Conservation (phyloP, 2,113 vertebrate species). For the Sprattus sprattus region DNA sequence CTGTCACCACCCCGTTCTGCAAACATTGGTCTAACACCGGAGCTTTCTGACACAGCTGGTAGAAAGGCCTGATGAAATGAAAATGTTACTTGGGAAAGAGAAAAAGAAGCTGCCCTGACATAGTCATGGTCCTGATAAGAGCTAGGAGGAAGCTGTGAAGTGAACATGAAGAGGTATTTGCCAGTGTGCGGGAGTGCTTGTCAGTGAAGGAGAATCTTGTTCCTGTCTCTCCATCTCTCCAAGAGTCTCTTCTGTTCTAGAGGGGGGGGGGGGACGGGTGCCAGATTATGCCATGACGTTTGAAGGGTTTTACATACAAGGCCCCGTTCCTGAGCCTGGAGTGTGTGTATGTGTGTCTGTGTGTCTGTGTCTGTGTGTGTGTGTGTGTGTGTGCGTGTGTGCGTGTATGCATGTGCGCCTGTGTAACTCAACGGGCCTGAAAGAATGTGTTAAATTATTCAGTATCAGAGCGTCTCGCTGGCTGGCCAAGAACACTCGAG, state of each 20-base stretch:
- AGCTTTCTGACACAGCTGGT: neutral
- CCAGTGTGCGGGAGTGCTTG: neutral
- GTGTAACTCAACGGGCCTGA: constrained; percentile 6
- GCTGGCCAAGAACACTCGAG: neutral
- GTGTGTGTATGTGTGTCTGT: neutral
- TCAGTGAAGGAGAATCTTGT: neutral
- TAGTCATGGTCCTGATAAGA: neutral
- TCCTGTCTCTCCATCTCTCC: neutral
- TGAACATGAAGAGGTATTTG: neutral
- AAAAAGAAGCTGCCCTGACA: neutral
- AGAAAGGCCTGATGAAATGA: neutral
- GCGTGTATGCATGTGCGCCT: constrained; percentile 12
- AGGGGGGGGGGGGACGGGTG: too few relatives aligned
- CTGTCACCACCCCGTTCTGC: neutral
- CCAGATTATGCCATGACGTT: neutral
- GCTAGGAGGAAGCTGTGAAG: neutral
- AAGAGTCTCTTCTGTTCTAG: neutral
- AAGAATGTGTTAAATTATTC: constrained; percentile 5
- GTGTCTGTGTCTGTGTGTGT: neutral
- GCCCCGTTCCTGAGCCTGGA: neutral
- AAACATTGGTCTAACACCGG: neutral
- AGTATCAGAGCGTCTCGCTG: neutral
- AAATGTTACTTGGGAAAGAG: neutral
- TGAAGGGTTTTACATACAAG: neutral
- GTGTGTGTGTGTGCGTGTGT: neutral